Conservation (phyloP, 2,797 vertebrate species). For the Choloepus didactylus region DNA sequence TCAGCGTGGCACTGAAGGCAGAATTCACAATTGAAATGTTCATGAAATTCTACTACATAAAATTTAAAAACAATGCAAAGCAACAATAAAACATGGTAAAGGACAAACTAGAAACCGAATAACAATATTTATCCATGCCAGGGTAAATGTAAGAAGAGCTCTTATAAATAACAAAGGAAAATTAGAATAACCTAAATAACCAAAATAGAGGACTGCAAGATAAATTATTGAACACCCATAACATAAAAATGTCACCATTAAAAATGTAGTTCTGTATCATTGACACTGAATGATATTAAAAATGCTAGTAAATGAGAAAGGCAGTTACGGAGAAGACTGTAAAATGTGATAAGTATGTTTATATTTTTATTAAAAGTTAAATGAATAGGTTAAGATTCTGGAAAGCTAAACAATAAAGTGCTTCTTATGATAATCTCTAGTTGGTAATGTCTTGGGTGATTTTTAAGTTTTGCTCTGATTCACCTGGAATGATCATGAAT, state of each 20-base stretch:
- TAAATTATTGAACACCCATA: not conserved
- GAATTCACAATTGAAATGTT: slow-evolving; percentile 31
- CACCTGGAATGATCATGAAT: slow-evolving; percentile 3
- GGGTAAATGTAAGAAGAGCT: not conserved
- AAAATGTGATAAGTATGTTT: slow-evolving; percentile 9
- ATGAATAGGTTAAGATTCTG: slow-evolving; percentile 20
- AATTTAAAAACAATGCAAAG: slow-evolving; percentile 41
- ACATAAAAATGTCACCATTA: slow-evolving; percentile 3
- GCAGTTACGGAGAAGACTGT: not conserved
- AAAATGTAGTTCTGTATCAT: not conserved
- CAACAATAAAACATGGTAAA: not conserved
- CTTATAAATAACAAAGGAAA: slow-evolving; percentile 33
- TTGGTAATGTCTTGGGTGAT: slow-evolving; percentile 49
- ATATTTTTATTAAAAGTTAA: slow-evolving; percentile 43
- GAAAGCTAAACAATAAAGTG: not conserved
- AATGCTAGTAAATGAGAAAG: slow-evolving; percentile 31
- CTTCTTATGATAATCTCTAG: slow-evolving; percentile 16
- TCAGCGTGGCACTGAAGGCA: not conserved
- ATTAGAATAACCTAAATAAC: not conserved
- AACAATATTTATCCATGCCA: not conserved
- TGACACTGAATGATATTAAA: not conserved
- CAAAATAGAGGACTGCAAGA: not conserved
- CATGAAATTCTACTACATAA: not conserved
- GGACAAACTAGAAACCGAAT: not conserved
- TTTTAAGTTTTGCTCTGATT: slow-evolving; percentile 40